phyloP scores from a whole-genome alignment of 2,797 vertebrate species.

The Mastacembelus armatus region DNA sequence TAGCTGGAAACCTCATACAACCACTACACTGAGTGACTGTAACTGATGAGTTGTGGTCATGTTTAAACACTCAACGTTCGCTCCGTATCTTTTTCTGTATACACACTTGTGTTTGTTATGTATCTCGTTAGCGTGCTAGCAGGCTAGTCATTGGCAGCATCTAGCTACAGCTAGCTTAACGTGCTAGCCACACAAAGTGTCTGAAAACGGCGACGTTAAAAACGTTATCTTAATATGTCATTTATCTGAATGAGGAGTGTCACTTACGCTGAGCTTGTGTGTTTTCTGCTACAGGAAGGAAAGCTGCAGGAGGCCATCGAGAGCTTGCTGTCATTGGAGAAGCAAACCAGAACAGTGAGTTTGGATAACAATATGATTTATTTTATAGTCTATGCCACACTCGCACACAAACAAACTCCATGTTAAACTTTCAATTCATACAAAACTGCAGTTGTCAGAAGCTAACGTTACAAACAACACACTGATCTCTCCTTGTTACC shows the following conservation, averaged over 20 bases:
- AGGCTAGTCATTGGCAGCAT: neutral
- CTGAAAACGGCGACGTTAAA: too few relatives aligned
- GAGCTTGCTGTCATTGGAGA: slow-evolving; percentile 94
- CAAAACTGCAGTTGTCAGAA: too few relatives aligned
- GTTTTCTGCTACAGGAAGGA: slow-evolving; percentile 87
- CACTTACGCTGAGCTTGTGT: neutral
- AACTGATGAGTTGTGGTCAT: accelerated
- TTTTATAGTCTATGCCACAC: too few relatives aligned
- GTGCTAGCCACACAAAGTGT: neutral
- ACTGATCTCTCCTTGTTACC: too few relatives aligned
- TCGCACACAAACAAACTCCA: too few relatives aligned
- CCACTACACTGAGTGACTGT: accelerated
- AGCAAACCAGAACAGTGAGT: slow-evolving; percentile 97
- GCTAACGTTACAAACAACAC: too few relatives aligned
- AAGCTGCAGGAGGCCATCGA: slow-evolving; percentile 97
- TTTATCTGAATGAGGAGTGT: neutral
- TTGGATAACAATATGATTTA: too few relatives aligned
- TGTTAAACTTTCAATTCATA: too few relatives aligned
- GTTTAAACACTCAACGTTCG: accelerated
- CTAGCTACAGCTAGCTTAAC: slow-evolving; percentile 25
- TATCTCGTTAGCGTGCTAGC: slow-evolving; percentile 31
- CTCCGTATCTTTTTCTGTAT: accelerated
- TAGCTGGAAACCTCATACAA: neutral
- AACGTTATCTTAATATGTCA: too few relatives aligned
- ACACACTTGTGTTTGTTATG: neutral